These are phyloP conservation scores for Octonoba sinensis DNA, from an alignment of 2,888 invertebrate species.

Conservation along the genomic window DNA sequence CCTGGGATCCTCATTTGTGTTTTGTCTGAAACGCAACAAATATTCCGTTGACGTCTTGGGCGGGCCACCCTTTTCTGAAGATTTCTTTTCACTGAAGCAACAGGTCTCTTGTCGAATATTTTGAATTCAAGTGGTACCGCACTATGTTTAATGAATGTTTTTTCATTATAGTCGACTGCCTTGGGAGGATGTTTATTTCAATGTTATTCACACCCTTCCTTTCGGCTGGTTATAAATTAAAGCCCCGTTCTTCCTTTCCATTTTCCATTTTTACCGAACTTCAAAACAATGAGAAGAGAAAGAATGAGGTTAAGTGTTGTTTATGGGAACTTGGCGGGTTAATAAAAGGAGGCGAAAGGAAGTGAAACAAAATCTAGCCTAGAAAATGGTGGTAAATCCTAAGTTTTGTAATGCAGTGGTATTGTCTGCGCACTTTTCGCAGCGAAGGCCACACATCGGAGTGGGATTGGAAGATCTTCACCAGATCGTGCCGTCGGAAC, in stretches of 20 bases:
- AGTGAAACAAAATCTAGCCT: conserved; percentile 9
- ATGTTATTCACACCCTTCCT: no score
- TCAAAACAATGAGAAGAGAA: conserved; percentile 42
- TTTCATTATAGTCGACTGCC: no score
- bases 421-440: conserved; percentile 18
- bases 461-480: neutral
- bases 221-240: conserved; percentile 17
- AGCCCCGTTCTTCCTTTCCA: neutral
- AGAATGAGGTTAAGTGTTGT: conserved; percentile 61
- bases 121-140: no score
- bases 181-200: no score
- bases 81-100: no score
- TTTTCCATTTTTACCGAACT: conserved; percentile 1
- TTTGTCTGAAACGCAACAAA: no score
- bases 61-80: no score
- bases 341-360: conserved; percentile 30
- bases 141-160: no score
- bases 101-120: no score
- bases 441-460: conserved; percentile 35
- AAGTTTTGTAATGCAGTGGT: conserved; percentile 30
- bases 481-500: no score
- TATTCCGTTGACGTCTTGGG: no score
- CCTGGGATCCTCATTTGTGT: no score
- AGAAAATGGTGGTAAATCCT: conserved; percentile 35
- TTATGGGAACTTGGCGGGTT: conserved; percentile 50